Evolutionary conservation across 2,888 invertebrate species (phyloP), one percentile per base, ranked within the genome.

Genomic region (Melanophora roralis): DNA sequence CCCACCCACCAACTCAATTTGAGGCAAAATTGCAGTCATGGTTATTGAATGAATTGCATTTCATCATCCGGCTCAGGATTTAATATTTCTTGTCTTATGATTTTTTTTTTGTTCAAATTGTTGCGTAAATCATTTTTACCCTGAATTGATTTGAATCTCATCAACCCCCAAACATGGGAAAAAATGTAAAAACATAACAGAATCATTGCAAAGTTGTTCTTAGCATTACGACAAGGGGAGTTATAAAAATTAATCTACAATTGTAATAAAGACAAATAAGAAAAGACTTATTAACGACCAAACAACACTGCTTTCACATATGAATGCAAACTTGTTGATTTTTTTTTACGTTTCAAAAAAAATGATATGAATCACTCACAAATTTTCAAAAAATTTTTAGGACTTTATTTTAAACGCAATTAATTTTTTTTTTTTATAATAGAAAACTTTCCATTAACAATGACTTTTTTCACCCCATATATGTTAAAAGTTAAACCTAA

Each of bases 211-310:
- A 53, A 62, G 32, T 51, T 62, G 21, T 51, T 62, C 21, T 62
- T 47, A 38, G 14, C 32, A 77, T 77, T 77, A 51, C 57, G 43
- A 59, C 69, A 60, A 27, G 78, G 78, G 72, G 72, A 73, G 53
- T 72, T 73, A 72, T 60, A 60, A 67, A 72, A 72, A 72, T 73
- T 78, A 78, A 73, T 78, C 78, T 60, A 45, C 67, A 36, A 34
- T 72, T 67, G 64, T 23, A 45, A 60, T 72, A 60, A 51, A 65
- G 72, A 53, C n/a, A 77, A 65, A 65, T 59, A 38, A 71, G 5
- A 32, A 47, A 4, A 49, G 38, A 45, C 32, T 53, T 72, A 1
- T 55, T 27, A 47, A 47, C n/a, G 27, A 27, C 27, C 6, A 27
- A 3, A 27, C 27, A n/a, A 19, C 16, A 45, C 14, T 32, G 11